These are phyloP conservation scores for Odontomyia ornata DNA, from an alignment of 2,888 invertebrate species.

Conservation along the genomic window DNA sequence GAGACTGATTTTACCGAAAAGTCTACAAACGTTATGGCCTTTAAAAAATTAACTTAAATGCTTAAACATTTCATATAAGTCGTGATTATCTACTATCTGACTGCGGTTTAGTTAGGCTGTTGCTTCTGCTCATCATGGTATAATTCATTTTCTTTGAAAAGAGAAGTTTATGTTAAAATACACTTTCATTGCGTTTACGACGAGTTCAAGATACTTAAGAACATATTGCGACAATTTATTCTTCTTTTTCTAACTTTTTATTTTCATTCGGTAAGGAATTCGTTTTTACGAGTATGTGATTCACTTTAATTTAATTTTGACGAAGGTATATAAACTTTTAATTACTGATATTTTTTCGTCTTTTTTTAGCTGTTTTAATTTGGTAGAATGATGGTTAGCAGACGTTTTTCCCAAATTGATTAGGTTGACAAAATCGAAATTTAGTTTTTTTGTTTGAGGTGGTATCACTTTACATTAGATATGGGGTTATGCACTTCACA, in stretches of 20 bases:
- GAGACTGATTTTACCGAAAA: background rate
- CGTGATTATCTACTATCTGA: slow-evolving; percentile 9
- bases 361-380: too few relatives aligned
- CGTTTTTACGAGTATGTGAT: slow-evolving; percentile 10
- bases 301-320: slow-evolving; percentile 38
- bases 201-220: slow-evolving; percentile 32
- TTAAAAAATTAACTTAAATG: background rate
- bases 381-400: too few relatives aligned
- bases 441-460: too few relatives aligned
- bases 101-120: background rate
- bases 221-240: slow-evolving; percentile 18
- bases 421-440: too few relatives aligned
- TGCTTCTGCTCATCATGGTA: slow-evolving; percentile 4
- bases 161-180: slow-evolving; percentile 34
- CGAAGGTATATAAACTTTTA: slow-evolving; percentile 41
- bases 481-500: too few relatives aligned
- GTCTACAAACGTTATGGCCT: background rate
- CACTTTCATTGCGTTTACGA: slow-evolving; percentile 35
- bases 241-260: background rate
- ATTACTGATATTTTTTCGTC: background rate
- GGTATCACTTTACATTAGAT: too few relatives aligned
- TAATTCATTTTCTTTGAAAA: background rate
- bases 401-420: too few relatives aligned
- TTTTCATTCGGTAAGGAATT: background rate
- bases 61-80: background rate